phyloP scores from a whole-genome alignment of 2,113 vertebrate genomes.

The Chinchilla lanigera region DNA sequence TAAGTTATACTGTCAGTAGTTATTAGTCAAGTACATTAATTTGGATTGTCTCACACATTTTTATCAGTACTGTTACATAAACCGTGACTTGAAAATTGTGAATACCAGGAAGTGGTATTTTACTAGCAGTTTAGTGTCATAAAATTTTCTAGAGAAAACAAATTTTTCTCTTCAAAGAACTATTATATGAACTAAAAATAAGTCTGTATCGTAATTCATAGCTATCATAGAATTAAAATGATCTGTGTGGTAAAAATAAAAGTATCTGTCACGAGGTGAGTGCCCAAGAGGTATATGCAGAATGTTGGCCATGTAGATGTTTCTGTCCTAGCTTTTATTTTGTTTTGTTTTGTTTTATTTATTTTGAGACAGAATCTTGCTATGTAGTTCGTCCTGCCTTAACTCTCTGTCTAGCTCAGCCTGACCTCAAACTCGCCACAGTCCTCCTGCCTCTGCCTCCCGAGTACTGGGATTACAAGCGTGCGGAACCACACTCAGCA shows the following conservation, averaged over 20 bases:
- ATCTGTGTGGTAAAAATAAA: background rate
- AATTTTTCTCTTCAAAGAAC: slow-evolving; percentile 30
- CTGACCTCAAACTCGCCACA: background rate
- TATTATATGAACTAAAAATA: background rate
- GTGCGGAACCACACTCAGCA: background rate
- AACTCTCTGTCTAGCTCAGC: background rate
- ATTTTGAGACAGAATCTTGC: background rate
- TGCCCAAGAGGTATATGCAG: background rate
- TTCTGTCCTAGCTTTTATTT: background rate
- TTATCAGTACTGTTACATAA: background rate
- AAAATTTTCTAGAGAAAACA: slow-evolving; percentile 9
- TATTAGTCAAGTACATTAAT: background rate
- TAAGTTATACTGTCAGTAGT: background rate
- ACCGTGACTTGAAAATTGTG: slow-evolving; percentile 22
- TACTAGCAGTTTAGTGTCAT: background rate
- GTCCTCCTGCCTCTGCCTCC: background rate
- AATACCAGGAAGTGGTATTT: background rate
- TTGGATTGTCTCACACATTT: background rate
- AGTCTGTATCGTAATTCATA: background rate
- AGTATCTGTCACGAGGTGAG: background rate
- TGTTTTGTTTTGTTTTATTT: background rate
- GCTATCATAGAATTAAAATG: background rate
- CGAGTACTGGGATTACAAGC: background rate
- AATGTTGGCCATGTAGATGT: background rate
- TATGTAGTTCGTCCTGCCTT: background rate